These are phyloP conservation scores for Cyclina sinensis DNA, from an alignment of 1,140 invertebrate species.

Conservation along the genomic window DNA sequence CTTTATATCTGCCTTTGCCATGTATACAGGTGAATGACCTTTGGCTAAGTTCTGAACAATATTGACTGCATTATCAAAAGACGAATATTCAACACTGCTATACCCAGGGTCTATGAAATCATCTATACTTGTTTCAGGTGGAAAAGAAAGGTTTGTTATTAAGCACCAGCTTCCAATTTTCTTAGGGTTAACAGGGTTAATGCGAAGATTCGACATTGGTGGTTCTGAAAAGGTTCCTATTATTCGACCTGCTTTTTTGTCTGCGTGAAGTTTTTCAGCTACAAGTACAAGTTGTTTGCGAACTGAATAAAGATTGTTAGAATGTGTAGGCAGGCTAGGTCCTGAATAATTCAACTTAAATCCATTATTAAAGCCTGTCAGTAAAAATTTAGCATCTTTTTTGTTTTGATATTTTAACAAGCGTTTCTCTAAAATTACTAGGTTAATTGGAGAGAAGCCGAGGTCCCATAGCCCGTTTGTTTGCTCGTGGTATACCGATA, in stretches of 20 bases:
- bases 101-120: conserved; percentile 32
- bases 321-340: background rate
- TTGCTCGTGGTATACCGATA: no score
- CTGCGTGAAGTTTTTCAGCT: no score
- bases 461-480: background rate
- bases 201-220: background rate
- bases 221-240: background rate
- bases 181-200: background rate
- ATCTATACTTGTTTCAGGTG: conserved; percentile 16
- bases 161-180: background rate
- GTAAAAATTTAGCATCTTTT: background rate
- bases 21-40: background rate
- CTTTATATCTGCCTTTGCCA: conserved; percentile 60
- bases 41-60: conserved; percentile 40
- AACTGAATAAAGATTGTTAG: background rate
- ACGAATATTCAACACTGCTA: conserved; percentile 44
- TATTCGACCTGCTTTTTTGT: background rate
- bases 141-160: conserved; percentile 51
- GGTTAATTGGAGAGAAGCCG: background rate
- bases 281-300: no score
- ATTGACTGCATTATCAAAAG: conserved; percentile 52
- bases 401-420: background rate
- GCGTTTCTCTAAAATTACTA: background rate
- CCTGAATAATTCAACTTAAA: background rate
- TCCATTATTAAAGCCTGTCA: background rate